These are phyloP conservation scores for Sarcophaga variegata DNA, from an alignment of 2,888 invertebrate species.

Conservation along the genomic window DNA sequence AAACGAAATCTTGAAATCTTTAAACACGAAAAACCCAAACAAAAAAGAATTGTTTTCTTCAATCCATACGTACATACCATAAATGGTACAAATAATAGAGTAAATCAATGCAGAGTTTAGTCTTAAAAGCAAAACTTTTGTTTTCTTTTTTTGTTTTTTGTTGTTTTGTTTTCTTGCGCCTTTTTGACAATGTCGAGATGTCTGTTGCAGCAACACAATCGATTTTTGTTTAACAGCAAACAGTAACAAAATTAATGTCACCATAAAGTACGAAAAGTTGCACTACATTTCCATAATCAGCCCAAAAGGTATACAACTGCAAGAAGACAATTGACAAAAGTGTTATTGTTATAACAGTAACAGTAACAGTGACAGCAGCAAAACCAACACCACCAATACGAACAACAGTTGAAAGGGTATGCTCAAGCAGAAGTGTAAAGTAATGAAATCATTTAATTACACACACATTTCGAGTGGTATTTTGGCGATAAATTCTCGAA, in stretches of 20 bases:
- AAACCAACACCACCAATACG: no score
- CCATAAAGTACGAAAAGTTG: constrained; percentile 64
- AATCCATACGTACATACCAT: constrained; percentile 31
- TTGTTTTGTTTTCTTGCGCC: not conserved
- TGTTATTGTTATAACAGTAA: not conserved
- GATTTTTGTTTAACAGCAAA: constrained; percentile 37
- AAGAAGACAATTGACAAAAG: constrained; percentile 33
- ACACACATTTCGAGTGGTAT: no score
- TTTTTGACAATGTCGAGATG: constrained; percentile 34
- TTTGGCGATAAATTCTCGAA: no score
- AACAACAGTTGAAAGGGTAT: no score
- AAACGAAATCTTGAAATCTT: constrained; percentile 55
- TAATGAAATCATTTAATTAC: no score
- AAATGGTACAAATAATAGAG: constrained; percentile 52
- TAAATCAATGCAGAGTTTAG: constrained; percentile 32
- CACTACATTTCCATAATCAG: constrained; percentile 43
- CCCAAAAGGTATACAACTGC: not conserved
- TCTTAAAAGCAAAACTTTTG: constrained; percentile 27
- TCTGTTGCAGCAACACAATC: constrained; percentile 41
- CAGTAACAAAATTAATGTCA: constrained; percentile 49
- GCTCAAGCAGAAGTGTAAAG: no score
- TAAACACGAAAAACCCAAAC: constrained; percentile 39
- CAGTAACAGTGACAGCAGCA: no score
- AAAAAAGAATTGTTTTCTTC: not conserved
- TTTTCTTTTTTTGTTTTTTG: not conserved